phyloP scores from a whole-genome alignment of 1,140 invertebrate genomes.

The Muscidifurax raptorellus region DNA sequence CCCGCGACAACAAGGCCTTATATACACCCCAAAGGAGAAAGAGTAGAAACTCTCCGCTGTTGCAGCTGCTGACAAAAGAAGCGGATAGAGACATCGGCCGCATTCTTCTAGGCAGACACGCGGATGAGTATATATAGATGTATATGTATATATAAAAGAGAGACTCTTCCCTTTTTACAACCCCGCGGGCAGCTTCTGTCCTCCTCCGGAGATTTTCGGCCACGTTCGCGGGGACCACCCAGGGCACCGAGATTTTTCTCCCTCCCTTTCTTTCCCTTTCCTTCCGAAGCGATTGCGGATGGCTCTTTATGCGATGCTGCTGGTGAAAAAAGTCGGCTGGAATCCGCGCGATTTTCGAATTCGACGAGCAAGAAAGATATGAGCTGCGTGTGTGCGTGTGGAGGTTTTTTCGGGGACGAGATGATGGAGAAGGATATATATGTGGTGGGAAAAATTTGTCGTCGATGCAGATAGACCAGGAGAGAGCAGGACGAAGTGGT shows the following conservation, averaged over 20 bases:
- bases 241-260: neutral
- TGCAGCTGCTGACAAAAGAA: constrained; percentile 67
- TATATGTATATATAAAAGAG: constrained; percentile 2
- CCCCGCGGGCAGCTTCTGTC: constrained; percentile 11
- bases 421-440: neutral
- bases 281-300: constrained; percentile 10
- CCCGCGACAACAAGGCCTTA: constrained; percentile 52
- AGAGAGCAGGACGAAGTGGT: neutral
- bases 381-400: neutral
- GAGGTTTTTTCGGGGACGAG: neutral
- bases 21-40: neutral
- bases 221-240: constrained; percentile 36
- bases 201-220: constrained; percentile 31
- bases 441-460: constrained; percentile 41
- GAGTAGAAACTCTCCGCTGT: neutral
- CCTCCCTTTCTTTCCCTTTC: neutral
- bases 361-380: constrained; percentile 9
- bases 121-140: constrained; percentile 56
- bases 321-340: constrained; percentile 13
- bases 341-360: constrained; percentile 43
- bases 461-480: constrained; percentile 8
- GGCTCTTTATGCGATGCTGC: constrained; percentile 25
- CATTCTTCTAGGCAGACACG: constrained; percentile 72
- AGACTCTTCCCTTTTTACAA: constrained; percentile 48
- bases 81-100: constrained; percentile 75